phyloP scores from a whole-genome alignment of 2,888 invertebrate species.

The Lasioglossum pauxillum region DNA sequence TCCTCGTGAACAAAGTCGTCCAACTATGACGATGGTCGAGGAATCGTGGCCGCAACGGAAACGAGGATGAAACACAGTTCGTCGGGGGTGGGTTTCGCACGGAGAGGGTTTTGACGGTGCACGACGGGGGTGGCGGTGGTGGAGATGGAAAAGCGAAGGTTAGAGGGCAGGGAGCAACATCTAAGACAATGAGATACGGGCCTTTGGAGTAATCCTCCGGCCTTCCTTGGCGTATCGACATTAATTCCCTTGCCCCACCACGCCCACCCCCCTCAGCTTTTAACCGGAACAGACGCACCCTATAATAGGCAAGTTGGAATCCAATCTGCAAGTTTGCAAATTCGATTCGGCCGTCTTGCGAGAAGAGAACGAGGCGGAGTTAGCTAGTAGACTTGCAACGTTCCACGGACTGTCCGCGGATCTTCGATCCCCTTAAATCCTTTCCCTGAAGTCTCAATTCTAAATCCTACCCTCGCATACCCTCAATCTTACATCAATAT shows the following conservation, averaged over 20 bases:
- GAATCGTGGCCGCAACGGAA: constrained; percentile 25
- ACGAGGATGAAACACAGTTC: neutral
- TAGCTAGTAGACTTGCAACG: constrained; percentile 35
- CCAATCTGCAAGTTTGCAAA: constrained; percentile 85
- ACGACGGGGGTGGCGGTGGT: neutral
- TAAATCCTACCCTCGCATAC: neutral
- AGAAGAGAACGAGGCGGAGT: constrained; percentile 71
- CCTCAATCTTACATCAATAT: neutral
- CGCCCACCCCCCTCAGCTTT: constrained; percentile 77
- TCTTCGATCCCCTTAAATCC: constrained; percentile 9
- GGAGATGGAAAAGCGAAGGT: constrained; percentile 41
- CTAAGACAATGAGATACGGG: constrained; percentile 79
- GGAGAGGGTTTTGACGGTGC: constrained; percentile 4
- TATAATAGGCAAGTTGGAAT: constrained; percentile 85
- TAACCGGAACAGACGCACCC: constrained; percentile 85
- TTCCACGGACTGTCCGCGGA: constrained; percentile 21
- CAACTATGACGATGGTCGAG: constrained; percentile 57
- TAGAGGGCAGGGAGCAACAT: constrained; percentile 69
- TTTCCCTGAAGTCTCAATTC: neutral
- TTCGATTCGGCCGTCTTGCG: constrained; percentile 83
- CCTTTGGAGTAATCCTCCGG: constrained; percentile 82
- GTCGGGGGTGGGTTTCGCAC: neutral
- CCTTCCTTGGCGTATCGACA: constrained; percentile 84
- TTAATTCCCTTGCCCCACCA: constrained; percentile 81
- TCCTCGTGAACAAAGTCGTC: constrained; percentile 40